Evolutionary conservation across 2,888 invertebrate genomes (phyloP).

Genomic region (Crossocerus cetratus): DNA sequence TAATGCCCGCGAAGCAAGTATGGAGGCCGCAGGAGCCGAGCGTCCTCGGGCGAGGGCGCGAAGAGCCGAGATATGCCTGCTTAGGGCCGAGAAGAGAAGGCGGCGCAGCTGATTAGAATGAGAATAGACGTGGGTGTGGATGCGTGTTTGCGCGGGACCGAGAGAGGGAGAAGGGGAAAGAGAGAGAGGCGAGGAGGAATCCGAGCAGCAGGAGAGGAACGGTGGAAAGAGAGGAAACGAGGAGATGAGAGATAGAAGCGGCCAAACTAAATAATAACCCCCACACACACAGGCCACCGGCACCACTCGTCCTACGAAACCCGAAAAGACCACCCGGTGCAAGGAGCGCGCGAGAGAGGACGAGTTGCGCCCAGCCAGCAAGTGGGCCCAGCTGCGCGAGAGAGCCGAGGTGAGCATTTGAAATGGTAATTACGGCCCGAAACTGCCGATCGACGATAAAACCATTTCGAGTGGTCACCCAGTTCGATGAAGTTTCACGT

Average conservation of each 20-base stretch:
- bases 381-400: constrained; percentile 58
- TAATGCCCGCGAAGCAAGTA: constrained; percentile 56
- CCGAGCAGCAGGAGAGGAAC: constrained; percentile 22
- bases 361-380: constrained; percentile 59
- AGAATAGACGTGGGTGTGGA: constrained; percentile 72
- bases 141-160: constrained; percentile 45
- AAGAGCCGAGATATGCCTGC: constrained; percentile 52
- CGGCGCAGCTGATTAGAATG: constrained; percentile 71
- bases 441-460: constrained; percentile 66
- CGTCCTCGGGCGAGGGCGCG: constrained; percentile 34
- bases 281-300: constrained; percentile 53
- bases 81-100: constrained; percentile 60
- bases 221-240: constrained; percentile 39
- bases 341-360: constrained; percentile 60
- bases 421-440: constrained; percentile 73
- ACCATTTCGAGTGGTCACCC: constrained; percentile 65
- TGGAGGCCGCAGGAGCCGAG: constrained; percentile 34
- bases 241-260: constrained; percentile 74
- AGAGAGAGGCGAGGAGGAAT: constrained; percentile 9
- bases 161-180: constrained; percentile 28
- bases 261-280: constrained; percentile 76
- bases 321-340: constrained; percentile 75
- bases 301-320: constrained; percentile 59
- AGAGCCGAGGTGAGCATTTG: constrained; percentile 72
- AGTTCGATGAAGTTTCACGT: constrained; percentile 50